A percentile compares a stretch with the other conserved stretches of the same genome.
These are phyloP conservation scores for Rhizoglyphus robini DNA, from an alignment of 1,140 invertebrate genomes.

Conservation along the genomic window DNA sequence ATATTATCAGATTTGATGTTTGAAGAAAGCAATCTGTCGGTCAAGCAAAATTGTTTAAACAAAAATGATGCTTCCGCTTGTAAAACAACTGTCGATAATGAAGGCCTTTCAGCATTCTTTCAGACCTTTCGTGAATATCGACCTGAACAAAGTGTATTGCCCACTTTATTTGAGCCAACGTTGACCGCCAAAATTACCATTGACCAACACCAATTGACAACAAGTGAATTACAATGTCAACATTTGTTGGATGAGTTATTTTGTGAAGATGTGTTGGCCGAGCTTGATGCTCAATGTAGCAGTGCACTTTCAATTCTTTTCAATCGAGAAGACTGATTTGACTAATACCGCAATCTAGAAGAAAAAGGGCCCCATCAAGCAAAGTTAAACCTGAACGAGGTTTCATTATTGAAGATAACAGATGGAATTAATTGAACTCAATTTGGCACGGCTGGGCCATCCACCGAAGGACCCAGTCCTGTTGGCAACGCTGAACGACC, in stretches of 20 bases:
- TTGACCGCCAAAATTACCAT: neutral
- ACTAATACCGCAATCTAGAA: neutral
- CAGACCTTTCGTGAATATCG: too few species aligned
- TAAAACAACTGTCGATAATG: too few species aligned
- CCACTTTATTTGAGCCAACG: neutral
- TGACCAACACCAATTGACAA: neutral
- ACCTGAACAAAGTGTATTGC: too few species aligned
- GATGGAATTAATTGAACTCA: neutral
- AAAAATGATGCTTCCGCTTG: too few species aligned
- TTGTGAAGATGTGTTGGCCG: too few species aligned
- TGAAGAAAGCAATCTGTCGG: too few species aligned
- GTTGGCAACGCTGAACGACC: constrained; percentile 47
- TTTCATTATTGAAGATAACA: neutral
- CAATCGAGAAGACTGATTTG: neutral
- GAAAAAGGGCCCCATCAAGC: neutral
- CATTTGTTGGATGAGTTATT: neutral
- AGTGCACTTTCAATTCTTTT: neutral
- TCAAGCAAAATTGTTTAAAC: too few species aligned
- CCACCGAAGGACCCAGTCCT: constrained; percentile 53
- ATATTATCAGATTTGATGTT: too few species aligned
- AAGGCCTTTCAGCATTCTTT: too few species aligned
- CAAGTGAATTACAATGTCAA: neutral
- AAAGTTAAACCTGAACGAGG: neutral
- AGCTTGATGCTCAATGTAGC: neutral
- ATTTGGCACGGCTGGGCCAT: neutral